phyloP scores from a whole-genome alignment of 2,113 vertebrate genomes.

The Chiloscyllium plagiosum region DNA sequence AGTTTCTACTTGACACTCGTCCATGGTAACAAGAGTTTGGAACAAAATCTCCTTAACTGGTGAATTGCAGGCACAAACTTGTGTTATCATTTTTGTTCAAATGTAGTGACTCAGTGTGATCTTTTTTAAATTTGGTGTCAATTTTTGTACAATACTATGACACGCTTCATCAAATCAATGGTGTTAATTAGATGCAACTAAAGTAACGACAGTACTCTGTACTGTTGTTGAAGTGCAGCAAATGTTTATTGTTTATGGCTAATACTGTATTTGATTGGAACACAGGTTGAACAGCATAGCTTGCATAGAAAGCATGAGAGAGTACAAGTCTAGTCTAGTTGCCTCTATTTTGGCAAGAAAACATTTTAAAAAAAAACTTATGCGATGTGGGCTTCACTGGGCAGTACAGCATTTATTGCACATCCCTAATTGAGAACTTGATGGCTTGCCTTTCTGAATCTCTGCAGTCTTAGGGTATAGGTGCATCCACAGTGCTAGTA shows the following conservation, averaged over 20 bases:
- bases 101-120: not conserved
- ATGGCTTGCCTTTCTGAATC: too few species aligned
- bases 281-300: not conserved
- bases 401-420: not conserved
- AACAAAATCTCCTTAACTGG: not conserved
- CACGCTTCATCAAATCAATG: not conserved
- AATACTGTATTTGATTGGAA: not conserved
- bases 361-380: too few species aligned
- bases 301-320: not conserved
- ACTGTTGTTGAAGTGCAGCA: not conserved
- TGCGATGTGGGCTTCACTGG: too few species aligned
- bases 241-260: not conserved
- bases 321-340: not conserved
- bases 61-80: not conserved
- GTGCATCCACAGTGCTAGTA: too few species aligned
- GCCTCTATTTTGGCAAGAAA: too few species aligned
- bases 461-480: too few species aligned
- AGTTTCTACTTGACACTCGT: not conserved
- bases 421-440: not conserved
- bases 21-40: not conserved
- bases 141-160: not conserved
- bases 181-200: not conserved
- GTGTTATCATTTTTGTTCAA: not conserved
- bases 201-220: not conserved
- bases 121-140: not conserved